Conservation (phyloP, 2,113 vertebrate genomes). For the Scatophagus argus region DNA sequence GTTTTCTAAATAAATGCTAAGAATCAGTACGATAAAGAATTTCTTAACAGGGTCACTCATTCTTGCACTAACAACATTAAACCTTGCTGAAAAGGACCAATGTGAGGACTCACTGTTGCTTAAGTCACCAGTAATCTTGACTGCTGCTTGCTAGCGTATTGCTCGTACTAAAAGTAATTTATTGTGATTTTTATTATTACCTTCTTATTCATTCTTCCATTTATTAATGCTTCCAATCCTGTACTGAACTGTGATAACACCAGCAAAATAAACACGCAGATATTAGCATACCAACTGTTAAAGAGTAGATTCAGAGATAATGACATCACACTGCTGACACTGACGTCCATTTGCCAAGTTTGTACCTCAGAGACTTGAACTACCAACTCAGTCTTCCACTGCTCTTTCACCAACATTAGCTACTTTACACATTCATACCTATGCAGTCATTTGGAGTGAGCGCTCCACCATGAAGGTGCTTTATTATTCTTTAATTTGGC, state of each 20-base stretch:
- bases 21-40: neutral
- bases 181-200: conserved; percentile 47
- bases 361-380: conserved; percentile 68
- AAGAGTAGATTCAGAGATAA: neutral
- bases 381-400: conserved; percentile 66
- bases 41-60: conserved; percentile 67
- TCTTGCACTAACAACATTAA: conserved; percentile 77
- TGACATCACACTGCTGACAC: conserved; percentile 20
- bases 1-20: conserved; percentile 69
- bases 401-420: conserved; percentile 34
- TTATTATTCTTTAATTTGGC: conserved; percentile 28
- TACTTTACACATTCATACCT: conserved; percentile 60
- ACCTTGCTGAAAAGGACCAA: conserved; percentile 71
- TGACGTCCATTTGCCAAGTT: conserved; percentile 29
- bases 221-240: conserved; percentile 39
- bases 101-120: conserved; percentile 52
- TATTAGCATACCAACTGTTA: neutral
- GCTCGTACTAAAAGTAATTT: conserved; percentile 45
- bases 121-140: conserved; percentile 51
- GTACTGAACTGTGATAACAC: conserved; percentile 66
- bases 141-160: conserved; percentile 50
- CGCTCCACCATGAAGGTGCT: conserved; percentile 64
- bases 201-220: conserved; percentile 47
- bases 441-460: conserved; percentile 72
- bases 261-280: conserved; percentile 60